Evolutionary conservation across 2,113 vertebrate species (phyloP).

Genomic region (Pristiophorus japonicus): DNA sequence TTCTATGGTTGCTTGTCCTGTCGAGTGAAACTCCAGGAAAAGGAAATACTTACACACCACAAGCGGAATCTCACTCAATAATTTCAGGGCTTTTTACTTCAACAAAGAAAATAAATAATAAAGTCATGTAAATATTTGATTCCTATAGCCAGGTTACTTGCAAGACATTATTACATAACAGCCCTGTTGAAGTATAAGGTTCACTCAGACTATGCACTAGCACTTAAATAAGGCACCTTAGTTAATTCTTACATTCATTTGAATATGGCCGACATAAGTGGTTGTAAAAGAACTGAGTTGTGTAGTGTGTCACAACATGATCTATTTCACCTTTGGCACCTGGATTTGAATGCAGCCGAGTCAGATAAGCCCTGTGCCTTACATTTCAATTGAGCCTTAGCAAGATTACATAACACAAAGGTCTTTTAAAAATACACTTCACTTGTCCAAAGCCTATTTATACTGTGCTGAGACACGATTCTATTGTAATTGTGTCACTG

Average conservation of each 20-base stretch:
- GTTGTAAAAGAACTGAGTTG: not conserved
- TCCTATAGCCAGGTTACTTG: not conserved
- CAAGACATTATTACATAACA: not conserved
- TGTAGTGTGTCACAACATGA: not conserved
- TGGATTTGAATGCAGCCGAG: not conserved
- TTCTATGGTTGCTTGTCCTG: not conserved
- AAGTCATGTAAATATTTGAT: not conserved
- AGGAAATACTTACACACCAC: not conserved
- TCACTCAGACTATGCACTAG: not conserved
- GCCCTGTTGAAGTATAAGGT: not conserved
- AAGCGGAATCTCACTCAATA: not conserved
- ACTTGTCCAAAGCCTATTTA: conserved; percentile 1
- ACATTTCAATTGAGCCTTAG: not conserved
- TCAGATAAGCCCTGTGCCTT: not conserved
- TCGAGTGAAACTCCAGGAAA: not conserved
- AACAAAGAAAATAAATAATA: not conserved
- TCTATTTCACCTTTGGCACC: not conserved
- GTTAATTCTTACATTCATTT: not conserved
- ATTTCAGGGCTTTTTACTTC: not conserved
- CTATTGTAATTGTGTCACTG: not conserved
- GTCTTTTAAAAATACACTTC: conserved; percentile 20
- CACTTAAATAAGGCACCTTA: not conserved
- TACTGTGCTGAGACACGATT: not conserved
- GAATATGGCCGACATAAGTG: not conserved
- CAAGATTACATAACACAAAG: not conserved